Conservation (phyloP, 2,888 invertebrate species). For the Acanthoscelides obtectus region DNA sequence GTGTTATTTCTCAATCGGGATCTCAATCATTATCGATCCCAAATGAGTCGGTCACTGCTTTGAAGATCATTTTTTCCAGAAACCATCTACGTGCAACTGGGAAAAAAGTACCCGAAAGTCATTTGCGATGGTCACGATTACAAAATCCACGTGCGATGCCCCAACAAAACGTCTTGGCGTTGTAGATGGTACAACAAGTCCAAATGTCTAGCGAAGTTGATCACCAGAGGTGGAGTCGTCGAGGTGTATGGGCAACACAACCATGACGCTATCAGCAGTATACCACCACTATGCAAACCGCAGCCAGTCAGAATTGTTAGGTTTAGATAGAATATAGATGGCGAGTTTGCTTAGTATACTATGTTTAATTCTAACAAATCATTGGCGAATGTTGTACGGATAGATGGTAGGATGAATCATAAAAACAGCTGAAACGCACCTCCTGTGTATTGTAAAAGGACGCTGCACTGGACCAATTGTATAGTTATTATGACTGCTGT, state of each 20-base stretch:
- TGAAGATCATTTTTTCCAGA: not conserved
- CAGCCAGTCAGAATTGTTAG: not conserved
- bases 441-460: too few species aligned
- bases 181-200: constrained; percentile 27
- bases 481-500: too few species aligned
- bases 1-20: too few species aligned
- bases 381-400: too few species aligned
- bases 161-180: constrained; percentile 28
- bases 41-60: too few species aligned
- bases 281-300: not conserved
- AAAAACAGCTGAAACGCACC: too few species aligned
- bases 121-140: constrained; percentile 30
- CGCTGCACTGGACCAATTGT: too few species aligned
- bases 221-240: constrained; percentile 16
- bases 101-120: constrained; percentile 14
- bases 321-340: too few species aligned
- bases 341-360: too few species aligned
- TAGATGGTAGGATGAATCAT: too few species aligned
- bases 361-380: too few species aligned
- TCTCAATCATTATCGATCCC: too few species aligned
- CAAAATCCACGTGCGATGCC: constrained; percentile 25
- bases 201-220: constrained; percentile 27
- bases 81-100: constrained; percentile 9
- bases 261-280: not conserved
- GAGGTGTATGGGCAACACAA: constrained; percentile 24